Conservation (phyloP, 2,797 vertebrate genomes). For the Danio aesculapii region DNA sequence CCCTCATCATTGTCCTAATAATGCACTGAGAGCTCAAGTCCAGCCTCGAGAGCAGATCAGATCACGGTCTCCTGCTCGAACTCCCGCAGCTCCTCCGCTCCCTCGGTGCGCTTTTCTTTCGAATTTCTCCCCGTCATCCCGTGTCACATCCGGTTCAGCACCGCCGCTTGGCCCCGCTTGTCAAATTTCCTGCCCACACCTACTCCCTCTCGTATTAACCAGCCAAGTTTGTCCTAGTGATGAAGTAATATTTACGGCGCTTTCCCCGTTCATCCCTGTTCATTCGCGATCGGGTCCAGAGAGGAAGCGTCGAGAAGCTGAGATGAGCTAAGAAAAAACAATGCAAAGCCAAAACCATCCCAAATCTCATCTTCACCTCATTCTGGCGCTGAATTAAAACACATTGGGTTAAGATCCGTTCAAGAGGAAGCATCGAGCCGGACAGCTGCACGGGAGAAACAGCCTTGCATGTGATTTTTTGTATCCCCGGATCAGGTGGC, state of each 20-base stretch:
- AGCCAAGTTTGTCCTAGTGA: slow-evolving; percentile 82
- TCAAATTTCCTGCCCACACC: slow-evolving; percentile 67
- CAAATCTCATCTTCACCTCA: slow-evolving; percentile 74
- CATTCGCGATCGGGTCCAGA: slow-evolving; percentile 16
- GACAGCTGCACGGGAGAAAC: slow-evolving; percentile 54
- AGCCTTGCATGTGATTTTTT: slow-evolving; percentile 70
- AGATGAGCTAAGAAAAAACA: slow-evolving; percentile 72
- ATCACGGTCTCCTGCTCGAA: too few species aligned
- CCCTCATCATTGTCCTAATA: too few species aligned
- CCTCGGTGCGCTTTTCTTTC: slow-evolving; percentile 62
- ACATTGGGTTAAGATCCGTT: slow-evolving; percentile 22
- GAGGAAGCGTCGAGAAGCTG: slow-evolving; percentile 64
- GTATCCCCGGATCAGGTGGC: slow-evolving; percentile 71
- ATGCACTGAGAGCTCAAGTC: slow-evolving; percentile 3
- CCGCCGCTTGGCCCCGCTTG: slow-evolving; percentile 64
- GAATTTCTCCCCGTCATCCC: slow-evolving; percentile 81
- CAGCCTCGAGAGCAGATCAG: slow-evolving; percentile 16
- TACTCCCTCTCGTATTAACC: slow-evolving; percentile 63
- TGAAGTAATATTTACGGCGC: slow-evolving; percentile 59
- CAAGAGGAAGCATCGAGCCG: slow-evolving; percentile 56
- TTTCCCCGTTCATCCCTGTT: slow-evolving; percentile 9
- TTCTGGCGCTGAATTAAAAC: slow-evolving; percentile 74
- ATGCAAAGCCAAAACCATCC: slow-evolving; percentile 82
- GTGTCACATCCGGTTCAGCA: slow-evolving; percentile 85
- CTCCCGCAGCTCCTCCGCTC: slow-evolving; percentile 10